A percentile compares a stretch with the other conserved stretches of the same genome.
These are phyloP conservation scores for Cerceris rybyensis DNA, from an alignment of 2,888 invertebrate species.

Conservation along the genomic window DNA sequence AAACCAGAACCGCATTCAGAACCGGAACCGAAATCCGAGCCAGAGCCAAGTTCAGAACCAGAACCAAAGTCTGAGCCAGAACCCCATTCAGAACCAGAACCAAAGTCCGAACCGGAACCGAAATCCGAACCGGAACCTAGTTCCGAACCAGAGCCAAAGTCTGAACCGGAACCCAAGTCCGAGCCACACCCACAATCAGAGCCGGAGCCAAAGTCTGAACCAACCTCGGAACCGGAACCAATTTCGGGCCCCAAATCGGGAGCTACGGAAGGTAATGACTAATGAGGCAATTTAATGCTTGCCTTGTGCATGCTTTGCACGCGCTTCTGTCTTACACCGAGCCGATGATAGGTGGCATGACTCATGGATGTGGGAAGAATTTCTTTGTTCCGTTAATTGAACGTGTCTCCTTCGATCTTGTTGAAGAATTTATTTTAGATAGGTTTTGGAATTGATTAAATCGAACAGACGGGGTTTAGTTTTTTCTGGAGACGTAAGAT, in stretches of 20 bases:
- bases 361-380: background rate
- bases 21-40: constrained; percentile 80
- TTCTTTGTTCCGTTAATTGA: background rate
- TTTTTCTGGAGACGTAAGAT: background rate
- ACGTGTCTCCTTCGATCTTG: background rate
- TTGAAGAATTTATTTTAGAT: background rate
- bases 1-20: constrained; percentile 77
- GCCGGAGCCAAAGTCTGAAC: constrained; percentile 77
- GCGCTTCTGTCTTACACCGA: constrained; percentile 41
- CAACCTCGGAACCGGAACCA: constrained; percentile 77
- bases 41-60: constrained; percentile 76
- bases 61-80: constrained; percentile 80
- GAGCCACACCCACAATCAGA: constrained; percentile 80
- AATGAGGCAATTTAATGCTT: constrained; percentile 57
- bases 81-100: constrained; percentile 81
- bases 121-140: constrained; percentile 81
- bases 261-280: constrained; percentile 76
- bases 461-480: background rate
- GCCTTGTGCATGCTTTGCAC: constrained; percentile 39
- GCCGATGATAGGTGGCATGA: background rate
- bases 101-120: constrained; percentile 83
- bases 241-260: constrained; percentile 73
- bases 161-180: constrained; percentile 78
- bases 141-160: constrained; percentile 81
- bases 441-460: background rate